Percentiles rank a stretch among this genome's conserved stretches.
Conservation (phyloP, 2,888 invertebrate species). For the Seira ritae region DNA sequence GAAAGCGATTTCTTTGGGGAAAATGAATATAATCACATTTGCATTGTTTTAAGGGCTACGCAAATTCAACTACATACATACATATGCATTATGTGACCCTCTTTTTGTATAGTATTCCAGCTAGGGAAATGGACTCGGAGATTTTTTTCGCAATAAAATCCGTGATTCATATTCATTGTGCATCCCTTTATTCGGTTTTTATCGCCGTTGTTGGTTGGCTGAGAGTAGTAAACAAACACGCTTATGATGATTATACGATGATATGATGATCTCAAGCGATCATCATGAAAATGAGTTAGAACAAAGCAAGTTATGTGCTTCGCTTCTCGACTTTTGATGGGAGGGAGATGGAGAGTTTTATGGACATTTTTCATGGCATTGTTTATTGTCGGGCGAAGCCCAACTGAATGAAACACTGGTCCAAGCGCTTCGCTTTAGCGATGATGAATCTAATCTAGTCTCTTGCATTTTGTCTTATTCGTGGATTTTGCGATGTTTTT, state of each 20-base stretch:
- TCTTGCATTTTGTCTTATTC: too few species aligned
- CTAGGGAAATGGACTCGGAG: too few species aligned
- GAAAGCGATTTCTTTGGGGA: too few species aligned
- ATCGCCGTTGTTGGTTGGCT: too few species aligned
- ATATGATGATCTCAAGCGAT: not conserved
- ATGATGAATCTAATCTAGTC: not conserved
- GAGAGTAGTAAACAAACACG: not conserved
- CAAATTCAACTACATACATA: too few species aligned
- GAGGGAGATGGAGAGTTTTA: not conserved
- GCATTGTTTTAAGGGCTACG: too few species aligned
- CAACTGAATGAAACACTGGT: not conserved
- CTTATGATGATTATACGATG: not conserved
- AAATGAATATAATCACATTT: too few species aligned
- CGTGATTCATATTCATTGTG: not conserved
- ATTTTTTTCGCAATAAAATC: too few species aligned
- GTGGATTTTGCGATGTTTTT: not conserved
- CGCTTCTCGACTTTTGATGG: not conserved
- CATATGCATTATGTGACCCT: too few species aligned
- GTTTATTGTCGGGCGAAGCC: not conserved
- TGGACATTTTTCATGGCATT: not conserved
- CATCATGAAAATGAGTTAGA: too few species aligned
- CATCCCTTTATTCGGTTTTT: not conserved
- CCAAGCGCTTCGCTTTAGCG: not conserved
- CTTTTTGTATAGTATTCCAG: too few species aligned
- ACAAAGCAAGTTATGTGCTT: too few species aligned